These are phyloP conservation scores for Petrocephalus microphthalmus DNA, from an alignment of 2,113 vertebrate species.

Conservation along the genomic window DNA sequence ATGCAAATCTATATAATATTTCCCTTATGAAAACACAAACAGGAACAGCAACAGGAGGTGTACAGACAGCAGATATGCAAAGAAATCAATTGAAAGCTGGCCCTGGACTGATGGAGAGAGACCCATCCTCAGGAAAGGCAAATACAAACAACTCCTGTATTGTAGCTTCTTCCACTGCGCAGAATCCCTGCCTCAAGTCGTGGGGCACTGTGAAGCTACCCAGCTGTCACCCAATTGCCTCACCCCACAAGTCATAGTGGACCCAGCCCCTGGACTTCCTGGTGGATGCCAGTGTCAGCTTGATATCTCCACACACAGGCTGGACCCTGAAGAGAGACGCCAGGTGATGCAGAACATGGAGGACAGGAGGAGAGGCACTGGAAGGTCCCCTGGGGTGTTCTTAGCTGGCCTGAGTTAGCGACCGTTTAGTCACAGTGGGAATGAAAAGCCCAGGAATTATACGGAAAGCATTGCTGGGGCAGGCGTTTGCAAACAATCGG, in stretches of 20 bases:
- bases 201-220: neutral
- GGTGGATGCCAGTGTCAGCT: neutral
- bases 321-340: neutral
- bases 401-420: neutral
- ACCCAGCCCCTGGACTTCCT: neutral
- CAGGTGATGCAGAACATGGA: neutral
- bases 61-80: neutral
- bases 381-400: neutral
- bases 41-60: neutral
- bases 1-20: neutral
- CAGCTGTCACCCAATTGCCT: neutral
- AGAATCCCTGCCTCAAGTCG: neutral
- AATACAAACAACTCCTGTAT: neutral
- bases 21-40: neutral
- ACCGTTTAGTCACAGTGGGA: neutral
- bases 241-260: neutral
- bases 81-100: neutral
- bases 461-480: neutral
- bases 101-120: neutral
- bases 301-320: neutral
- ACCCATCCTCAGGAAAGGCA: neutral
- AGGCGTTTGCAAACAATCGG: neutral
- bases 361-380: neutral
- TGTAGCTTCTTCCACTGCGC: neutral
- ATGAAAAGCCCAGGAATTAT: neutral